A percentile compares a stretch with the other conserved stretches of the same genome.
Conservation (phyloP, 1,140 invertebrate species). For the Drosophila repleta region DNA sequence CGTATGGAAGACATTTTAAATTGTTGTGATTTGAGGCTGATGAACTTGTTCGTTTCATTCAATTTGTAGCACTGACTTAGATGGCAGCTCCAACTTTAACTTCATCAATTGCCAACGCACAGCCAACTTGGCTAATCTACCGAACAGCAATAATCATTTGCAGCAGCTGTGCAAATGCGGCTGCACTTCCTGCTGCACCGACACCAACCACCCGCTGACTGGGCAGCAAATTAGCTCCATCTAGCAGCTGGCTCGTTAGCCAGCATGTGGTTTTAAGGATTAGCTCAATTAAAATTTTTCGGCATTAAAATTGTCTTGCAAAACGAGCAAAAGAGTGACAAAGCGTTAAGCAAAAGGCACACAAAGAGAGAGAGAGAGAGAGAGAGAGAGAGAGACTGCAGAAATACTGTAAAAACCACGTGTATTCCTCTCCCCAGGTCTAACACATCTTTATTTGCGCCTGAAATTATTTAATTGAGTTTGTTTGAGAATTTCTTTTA, state of each 20-base stretch:
- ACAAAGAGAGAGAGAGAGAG: neutral
- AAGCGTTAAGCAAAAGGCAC: neutral
- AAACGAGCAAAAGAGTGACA: slow-evolving; percentile 36
- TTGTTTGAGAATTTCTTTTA: slow-evolving; percentile 82
- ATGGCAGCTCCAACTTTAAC: slow-evolving; percentile 1
- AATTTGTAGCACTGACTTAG: slow-evolving; percentile 13
- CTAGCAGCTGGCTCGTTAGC: slow-evolving; percentile 73
- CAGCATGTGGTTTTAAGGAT: slow-evolving; percentile 71
- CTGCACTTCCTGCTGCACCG: slow-evolving; percentile 42
- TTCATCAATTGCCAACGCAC: slow-evolving; percentile 18
- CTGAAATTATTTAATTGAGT: slow-evolving; percentile 81
- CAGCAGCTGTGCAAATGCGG: slow-evolving; percentile 54
- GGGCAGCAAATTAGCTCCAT: slow-evolving; percentile 55
- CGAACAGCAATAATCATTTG: slow-evolving; percentile 70
- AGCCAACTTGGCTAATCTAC: slow-evolving; percentile 64
- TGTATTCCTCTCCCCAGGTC: slow-evolving; percentile 23
- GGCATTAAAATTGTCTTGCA: slow-evolving; percentile 68
- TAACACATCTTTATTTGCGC: slow-evolving; percentile 72
- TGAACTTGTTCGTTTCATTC: neutral
- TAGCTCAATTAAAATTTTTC: slow-evolving; percentile 80
- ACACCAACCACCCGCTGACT: slow-evolving; percentile 3
- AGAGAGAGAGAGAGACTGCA: neutral
- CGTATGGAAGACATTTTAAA: neutral
- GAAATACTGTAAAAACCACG: slow-evolving; percentile 50
- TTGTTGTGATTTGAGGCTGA: neutral